phyloP scores from a whole-genome alignment of 2,888 invertebrate genomes.

The Drosophila ustulata region DNA sequence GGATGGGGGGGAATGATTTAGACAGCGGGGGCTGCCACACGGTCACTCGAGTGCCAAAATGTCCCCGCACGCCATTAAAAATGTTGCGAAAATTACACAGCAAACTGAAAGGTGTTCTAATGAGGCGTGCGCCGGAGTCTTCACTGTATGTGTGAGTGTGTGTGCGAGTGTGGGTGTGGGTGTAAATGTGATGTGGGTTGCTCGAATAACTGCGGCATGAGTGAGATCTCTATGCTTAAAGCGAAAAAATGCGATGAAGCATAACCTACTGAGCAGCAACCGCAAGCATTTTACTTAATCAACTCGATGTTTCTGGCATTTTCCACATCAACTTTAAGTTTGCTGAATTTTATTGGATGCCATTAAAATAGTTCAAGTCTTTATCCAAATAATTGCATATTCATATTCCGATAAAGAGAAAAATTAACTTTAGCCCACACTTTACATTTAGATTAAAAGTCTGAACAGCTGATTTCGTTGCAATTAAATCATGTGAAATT shows the following conservation, averaged over 20 bases:
- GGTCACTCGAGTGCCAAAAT: constrained; percentile 77
- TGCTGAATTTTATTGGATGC: neutral
- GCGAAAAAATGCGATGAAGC: constrained; percentile 31
- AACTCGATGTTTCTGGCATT: constrained; percentile 4
- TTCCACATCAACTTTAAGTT: neutral
- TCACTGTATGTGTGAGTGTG: constrained; percentile 24
- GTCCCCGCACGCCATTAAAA: constrained; percentile 79
- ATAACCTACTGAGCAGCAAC: constrained; percentile 17
- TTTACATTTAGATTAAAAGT: too few species aligned
- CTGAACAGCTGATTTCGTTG: too few species aligned
- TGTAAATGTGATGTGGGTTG: constrained; percentile 48
- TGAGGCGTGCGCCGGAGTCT: constrained; percentile 73
- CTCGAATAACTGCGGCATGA: constrained; percentile 56
- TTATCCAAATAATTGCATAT: too few species aligned
- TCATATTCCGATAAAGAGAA: too few species aligned
- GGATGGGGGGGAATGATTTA: neutral
- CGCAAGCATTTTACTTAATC: constrained; percentile 24
- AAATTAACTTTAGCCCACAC: too few species aligned
- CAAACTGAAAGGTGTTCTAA: constrained; percentile 79
- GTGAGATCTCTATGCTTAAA: constrained; percentile 47
- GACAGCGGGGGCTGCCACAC: constrained; percentile 52
- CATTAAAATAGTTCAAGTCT: too few species aligned
- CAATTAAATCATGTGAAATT: too few species aligned
- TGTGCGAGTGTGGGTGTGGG: constrained; percentile 39
- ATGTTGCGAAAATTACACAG: constrained; percentile 77